These are phyloP conservation scores for Eristalis pertinax DNA, from an alignment of 2,888 invertebrate species.

Conservation along the genomic window DNA sequence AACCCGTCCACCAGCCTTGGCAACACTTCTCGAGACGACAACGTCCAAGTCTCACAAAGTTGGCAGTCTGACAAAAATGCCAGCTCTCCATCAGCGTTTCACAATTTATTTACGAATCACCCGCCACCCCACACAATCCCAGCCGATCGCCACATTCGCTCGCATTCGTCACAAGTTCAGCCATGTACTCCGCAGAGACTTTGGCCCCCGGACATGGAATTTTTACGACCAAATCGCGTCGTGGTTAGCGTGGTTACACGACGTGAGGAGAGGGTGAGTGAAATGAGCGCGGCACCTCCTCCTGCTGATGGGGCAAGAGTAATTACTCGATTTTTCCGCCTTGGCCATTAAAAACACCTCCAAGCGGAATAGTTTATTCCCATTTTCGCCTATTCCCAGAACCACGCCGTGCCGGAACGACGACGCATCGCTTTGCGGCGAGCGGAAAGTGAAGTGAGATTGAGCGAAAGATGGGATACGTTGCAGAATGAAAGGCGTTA, in stretches of 20 bases:
- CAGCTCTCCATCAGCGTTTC: neutral
- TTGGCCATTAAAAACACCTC: conserved; percentile 65
- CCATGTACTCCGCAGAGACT: neutral
- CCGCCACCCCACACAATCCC: neutral
- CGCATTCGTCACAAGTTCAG: neutral
- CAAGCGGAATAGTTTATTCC: conserved; percentile 44
- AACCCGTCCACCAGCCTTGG: neutral
- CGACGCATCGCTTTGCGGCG: neutral
- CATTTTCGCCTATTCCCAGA: conserved; percentile 14
- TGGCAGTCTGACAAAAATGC: neutral
- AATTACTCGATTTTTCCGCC: conserved; percentile 57
- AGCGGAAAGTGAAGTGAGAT: neutral
- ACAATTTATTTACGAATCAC: neutral
- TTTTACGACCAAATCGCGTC: conserved; percentile 54
- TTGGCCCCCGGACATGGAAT: conserved; percentile 48
- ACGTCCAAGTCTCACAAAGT: neutral
- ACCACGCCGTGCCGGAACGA: neutral
- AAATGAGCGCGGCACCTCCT: neutral
- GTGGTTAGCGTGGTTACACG: neutral
- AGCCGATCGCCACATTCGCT: neutral
- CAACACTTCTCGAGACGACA: neutral
- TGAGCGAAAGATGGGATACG: neutral
- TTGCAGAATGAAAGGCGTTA: conserved; percentile 36
- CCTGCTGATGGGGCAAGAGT: conserved; percentile 31
- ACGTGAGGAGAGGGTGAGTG: neutral